These are phyloP conservation scores for Prionailurus viverrinus DNA, from an alignment of 2,113 vertebrate species.

Conservation along the genomic window DNA sequence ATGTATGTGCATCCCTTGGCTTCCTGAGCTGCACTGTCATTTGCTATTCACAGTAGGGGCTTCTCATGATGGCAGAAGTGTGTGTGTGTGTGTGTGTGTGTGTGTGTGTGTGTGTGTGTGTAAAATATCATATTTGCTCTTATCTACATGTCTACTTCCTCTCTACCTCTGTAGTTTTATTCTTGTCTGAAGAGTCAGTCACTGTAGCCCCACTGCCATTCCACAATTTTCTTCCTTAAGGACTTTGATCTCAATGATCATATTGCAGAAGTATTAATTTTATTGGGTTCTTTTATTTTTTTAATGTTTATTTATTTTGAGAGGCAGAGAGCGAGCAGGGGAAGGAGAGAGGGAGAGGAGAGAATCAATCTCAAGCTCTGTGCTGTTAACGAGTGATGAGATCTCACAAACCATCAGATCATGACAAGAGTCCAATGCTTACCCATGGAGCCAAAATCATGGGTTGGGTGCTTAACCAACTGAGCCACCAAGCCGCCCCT, in stretches of 20 bases:
- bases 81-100: background rate
- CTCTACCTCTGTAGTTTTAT: background rate
- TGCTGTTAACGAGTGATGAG: too few species aligned
- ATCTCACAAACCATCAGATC: too few species aligned
- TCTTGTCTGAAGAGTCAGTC: background rate
- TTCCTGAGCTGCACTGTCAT: background rate
- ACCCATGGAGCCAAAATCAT: too few species aligned
- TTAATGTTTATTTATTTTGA: background rate
- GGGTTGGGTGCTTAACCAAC: too few species aligned
- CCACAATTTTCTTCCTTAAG: background rate
- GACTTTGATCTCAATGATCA: background rate
- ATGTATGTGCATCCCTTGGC: rapidly evolving
- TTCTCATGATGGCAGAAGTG: background rate
- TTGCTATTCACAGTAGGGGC: background rate
- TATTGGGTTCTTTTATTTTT: conserved; percentile 2
- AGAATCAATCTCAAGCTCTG: too few species aligned
- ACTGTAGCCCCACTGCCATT: background rate
- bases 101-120: background rate
- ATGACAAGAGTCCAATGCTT: too few species aligned
- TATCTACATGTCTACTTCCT: background rate
- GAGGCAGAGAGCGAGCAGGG: too few species aligned
- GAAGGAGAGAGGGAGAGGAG: too few species aligned
- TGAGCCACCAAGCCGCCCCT: too few species aligned
- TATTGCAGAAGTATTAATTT: background rate
- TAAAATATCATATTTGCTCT: background rate